Conservation (phyloP, 1,140 invertebrate species). For the Magallana angulata region DNA sequence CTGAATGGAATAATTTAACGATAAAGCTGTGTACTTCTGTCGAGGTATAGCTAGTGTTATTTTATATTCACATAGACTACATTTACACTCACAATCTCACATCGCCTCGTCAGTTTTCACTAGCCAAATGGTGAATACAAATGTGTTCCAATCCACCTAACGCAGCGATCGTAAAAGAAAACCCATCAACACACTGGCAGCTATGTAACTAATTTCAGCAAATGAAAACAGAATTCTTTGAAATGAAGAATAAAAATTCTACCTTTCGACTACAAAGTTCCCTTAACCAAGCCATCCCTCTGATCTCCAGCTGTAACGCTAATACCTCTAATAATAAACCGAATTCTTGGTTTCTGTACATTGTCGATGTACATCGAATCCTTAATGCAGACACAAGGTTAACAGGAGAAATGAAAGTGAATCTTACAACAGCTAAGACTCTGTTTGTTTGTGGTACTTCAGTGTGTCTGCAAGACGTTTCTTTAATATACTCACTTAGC, state of each 20-base stretch:
- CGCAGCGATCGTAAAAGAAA: too few species aligned
- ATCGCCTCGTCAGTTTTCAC: too few species aligned
- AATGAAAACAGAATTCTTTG: background rate
- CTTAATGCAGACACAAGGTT: background rate
- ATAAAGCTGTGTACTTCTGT: too few species aligned
- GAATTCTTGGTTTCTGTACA: background rate
- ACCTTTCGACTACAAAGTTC: too few species aligned
- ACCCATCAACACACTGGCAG: too few species aligned
- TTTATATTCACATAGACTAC: too few species aligned
- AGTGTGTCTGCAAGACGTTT: conserved; percentile 20
- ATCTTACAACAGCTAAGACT: background rate
- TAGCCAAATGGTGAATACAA: too few species aligned
- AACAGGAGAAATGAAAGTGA: background rate
- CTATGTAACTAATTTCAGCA: background rate
- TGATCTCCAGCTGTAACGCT: background rate
- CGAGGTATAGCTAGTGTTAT: too few species aligned
- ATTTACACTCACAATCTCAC: too few species aligned
- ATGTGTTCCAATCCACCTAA: too few species aligned
- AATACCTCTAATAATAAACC: background rate
- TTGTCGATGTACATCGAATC: background rate
- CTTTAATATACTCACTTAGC: background rate
- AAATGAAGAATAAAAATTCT: background rate
- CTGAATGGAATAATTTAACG: too few species aligned
- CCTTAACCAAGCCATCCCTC: background rate
- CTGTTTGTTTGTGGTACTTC: conserved; percentile 5